Evolutionary conservation across 1,140 invertebrate species (phyloP).

Genomic region (Theocolax elegans): DNA sequence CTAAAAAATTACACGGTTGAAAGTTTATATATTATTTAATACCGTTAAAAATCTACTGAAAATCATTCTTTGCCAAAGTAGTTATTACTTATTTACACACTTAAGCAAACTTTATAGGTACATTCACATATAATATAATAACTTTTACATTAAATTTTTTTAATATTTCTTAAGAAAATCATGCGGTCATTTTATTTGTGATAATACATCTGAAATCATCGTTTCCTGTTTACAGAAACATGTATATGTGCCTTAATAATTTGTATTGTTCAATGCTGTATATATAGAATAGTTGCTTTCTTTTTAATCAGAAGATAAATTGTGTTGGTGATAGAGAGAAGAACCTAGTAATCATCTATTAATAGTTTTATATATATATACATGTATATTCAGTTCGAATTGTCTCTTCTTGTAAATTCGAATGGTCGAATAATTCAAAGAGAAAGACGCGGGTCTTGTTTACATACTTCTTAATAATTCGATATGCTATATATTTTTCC

Average conservation of each 20-base stretch:
- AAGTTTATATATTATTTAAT: neutral
- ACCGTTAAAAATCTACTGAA: constrained; percentile 1
- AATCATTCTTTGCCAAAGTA: constrained; percentile 2
- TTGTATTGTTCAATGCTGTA: too few species aligned
- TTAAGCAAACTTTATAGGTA: constrained; percentile 18
- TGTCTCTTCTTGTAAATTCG: neutral
- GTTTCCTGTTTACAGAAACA: too few species aligned
- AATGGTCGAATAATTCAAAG: neutral
- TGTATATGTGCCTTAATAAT: neutral
- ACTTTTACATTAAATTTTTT: constrained; percentile 1
- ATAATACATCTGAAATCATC: too few species aligned
- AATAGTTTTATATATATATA: constrained; percentile 23
- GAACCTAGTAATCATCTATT: neutral
- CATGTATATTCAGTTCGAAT: neutral
- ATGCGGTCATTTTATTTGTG: too few species aligned
- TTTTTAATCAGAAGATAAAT: constrained; percentile 3
- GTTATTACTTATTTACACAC: constrained; percentile 14
- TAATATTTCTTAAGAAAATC: too few species aligned
- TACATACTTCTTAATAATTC: neutral
- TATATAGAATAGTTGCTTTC: too few species aligned
- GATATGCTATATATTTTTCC: constrained; percentile 7
- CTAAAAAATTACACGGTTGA: neutral
- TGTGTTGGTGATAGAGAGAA: neutral
- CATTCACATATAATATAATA: constrained; percentile 8
- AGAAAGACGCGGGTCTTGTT: neutral